Conservation (phyloP, 2,113 vertebrate species). For the Cichladusa arquata region DNA sequence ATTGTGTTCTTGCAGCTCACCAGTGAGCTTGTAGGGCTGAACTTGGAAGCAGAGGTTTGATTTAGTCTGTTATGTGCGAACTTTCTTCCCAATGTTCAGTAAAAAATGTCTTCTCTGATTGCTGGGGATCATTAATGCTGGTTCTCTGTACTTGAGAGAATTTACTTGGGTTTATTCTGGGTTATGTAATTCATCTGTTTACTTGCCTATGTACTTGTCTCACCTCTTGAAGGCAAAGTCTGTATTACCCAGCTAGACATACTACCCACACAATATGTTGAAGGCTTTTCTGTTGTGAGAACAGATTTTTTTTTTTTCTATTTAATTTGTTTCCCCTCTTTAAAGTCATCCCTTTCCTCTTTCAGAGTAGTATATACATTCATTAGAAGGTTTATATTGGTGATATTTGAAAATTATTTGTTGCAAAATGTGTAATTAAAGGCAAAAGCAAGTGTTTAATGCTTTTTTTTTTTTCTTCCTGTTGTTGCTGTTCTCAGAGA, state of each 20-base stretch:
- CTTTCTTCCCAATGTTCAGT: background rate
- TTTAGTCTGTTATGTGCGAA: background rate
- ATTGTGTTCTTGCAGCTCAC: background rate
- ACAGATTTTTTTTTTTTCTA: background rate
- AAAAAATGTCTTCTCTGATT: background rate
- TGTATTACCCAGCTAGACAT: background rate
- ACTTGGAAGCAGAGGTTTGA: background rate
- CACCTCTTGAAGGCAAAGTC: background rate
- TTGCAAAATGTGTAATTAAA: background rate
- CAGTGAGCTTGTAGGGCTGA: background rate
- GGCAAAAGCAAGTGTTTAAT: conserved; percentile 17
- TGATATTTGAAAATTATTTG: background rate
- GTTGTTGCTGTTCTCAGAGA: conserved; percentile 77
- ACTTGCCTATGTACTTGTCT: background rate
- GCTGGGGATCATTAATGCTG: background rate
- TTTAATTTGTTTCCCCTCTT: background rate
- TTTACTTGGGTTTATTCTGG: background rate
- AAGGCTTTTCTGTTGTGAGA: background rate
- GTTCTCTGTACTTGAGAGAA: background rate
- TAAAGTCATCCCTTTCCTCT: background rate
- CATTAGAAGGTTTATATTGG: background rate
- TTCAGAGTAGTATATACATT: background rate
- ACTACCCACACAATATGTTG: background rate
- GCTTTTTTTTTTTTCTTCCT: background rate
- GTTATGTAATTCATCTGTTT: background rate